Evolutionary conservation across 2,797 vertebrate species (phyloP).

Genomic region (Enteromius thamalakanensis): DNA sequence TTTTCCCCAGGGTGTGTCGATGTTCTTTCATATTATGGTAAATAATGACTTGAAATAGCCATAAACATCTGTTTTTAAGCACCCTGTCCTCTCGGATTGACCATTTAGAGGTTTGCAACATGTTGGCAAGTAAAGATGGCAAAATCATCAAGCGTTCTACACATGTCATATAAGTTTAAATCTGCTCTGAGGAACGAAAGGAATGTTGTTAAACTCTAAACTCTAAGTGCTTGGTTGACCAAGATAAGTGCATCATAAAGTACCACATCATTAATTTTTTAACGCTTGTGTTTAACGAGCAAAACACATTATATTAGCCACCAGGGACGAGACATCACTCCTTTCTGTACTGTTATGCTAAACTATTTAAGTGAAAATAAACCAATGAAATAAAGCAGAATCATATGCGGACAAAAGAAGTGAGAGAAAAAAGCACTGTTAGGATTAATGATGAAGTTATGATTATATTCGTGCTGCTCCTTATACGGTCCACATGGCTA

Average conservation of each 20-base stretch:
- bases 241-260: constrained; percentile 41
- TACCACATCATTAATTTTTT: constrained; percentile 40
- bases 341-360: constrained; percentile 44
- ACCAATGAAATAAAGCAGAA: constrained; percentile 25
- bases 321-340: constrained; percentile 28
- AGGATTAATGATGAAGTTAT: constrained; percentile 39
- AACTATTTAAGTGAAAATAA: constrained; percentile 31
- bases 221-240: constrained; percentile 45
- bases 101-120: constrained; percentile 36
- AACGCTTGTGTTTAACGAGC: constrained; percentile 23
- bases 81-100: constrained; percentile 10
- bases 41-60: constrained; percentile 29
- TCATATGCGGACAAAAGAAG: constrained; percentile 10
- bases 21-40: neutral
- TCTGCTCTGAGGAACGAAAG: constrained; percentile 26
- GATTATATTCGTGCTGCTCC: constrained; percentile 33
- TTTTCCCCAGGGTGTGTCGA: neutral
- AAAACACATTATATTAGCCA: constrained; percentile 54
- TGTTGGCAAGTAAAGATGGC: constrained; percentile 28
- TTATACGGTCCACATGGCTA: constrained; percentile 51
- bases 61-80: constrained; percentile 21
- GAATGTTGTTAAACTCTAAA: constrained; percentile 49
- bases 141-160: constrained; percentile 41
- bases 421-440: constrained; percentile 25
- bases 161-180: constrained; percentile 24